phyloP scores from a whole-genome alignment of 2,797 vertebrate species.

The Semaprochilodus insignis region DNA sequence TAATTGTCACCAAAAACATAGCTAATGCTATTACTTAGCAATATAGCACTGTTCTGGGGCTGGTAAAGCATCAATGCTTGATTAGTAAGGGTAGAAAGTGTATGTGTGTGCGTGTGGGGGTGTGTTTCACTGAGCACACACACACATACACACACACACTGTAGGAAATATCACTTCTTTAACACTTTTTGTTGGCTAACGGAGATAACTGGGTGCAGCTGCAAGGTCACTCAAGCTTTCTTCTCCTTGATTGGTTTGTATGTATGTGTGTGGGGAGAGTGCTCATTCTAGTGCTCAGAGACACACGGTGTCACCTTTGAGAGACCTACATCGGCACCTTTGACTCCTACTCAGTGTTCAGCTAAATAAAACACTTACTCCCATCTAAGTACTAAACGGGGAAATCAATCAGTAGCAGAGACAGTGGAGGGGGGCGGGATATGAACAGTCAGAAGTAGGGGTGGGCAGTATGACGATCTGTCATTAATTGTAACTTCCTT shows the following conservation, averaged over 20 bases:
- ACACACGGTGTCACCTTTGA: background rate
- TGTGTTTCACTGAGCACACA: too few species aligned
- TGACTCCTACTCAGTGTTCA: background rate
- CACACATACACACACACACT: too few species aligned
- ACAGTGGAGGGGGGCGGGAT: too few species aligned
- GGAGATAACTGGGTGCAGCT: conserved; percentile 67
- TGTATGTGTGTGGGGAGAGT: conserved; percentile 5
- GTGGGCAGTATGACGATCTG: too few species aligned
- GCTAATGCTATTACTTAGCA: conserved; percentile 50
- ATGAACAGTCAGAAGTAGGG: too few species aligned
- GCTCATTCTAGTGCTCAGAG: background rate
- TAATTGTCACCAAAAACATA: conserved; percentile 49
- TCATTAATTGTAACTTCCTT: too few species aligned
- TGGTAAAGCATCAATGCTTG: background rate
- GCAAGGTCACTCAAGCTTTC: conserved; percentile 78
- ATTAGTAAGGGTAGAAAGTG: conserved; percentile 1
- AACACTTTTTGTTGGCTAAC: conserved; percentile 66
- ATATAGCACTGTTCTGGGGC: conserved; percentile 9
- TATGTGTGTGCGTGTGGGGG: background rate
- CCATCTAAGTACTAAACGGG: background rate
- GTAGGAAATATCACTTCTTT: conserved; percentile 11
- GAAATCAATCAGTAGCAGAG: too few species aligned
- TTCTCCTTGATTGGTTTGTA: conserved; percentile 85
- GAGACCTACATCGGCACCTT: background rate
- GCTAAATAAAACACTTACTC: background rate